Evolutionary conservation across 1,140 invertebrate genomes (phyloP).

Genomic region (Drosophila neocordata): DNA sequence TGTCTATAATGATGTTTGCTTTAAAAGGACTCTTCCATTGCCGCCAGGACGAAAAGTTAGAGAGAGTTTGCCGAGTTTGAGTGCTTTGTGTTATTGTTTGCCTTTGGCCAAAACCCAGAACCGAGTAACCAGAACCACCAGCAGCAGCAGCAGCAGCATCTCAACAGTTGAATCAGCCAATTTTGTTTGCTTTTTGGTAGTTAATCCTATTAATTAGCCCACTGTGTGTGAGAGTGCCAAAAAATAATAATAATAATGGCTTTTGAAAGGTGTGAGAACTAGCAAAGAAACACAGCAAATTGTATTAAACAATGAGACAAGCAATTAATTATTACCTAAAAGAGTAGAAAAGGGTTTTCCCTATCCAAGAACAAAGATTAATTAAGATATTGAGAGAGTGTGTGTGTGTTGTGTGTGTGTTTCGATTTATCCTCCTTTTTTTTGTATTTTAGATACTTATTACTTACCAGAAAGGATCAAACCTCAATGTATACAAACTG

Average conservation of each 20-base stretch:
- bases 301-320: slow-evolving; percentile 14
- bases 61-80: slow-evolving; percentile 30
- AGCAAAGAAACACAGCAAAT: not conserved
- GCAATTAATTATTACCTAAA: slow-evolving; percentile 3
- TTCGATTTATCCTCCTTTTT: not conserved
- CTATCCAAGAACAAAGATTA: not conserved
- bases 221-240: slow-evolving; percentile 15
- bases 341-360: not conserved
- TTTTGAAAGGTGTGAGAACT: slow-evolving; percentile 10
- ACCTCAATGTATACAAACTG: no score
- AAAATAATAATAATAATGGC: slow-evolving; percentile 9
- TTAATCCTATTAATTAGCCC: slow-evolving; percentile 79
- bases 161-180: slow-evolving; percentile 51
- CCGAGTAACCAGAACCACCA: not conserved
- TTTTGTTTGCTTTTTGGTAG: slow-evolving; percentile 80
- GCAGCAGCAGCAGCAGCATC: slow-evolving; percentile 6
- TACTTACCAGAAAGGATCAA: no score
- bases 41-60: slow-evolving; percentile 25
- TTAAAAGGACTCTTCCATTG: slow-evolving; percentile 33
- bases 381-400: not conserved
- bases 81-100: slow-evolving; percentile 77
- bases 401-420: no score
- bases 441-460: no score
- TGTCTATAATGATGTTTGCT: slow-evolving; percentile 62
- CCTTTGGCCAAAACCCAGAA: slow-evolving; percentile 27